phyloP scores from a whole-genome alignment of 2,888 invertebrate species.

The Exephanes ischioxanthus region DNA sequence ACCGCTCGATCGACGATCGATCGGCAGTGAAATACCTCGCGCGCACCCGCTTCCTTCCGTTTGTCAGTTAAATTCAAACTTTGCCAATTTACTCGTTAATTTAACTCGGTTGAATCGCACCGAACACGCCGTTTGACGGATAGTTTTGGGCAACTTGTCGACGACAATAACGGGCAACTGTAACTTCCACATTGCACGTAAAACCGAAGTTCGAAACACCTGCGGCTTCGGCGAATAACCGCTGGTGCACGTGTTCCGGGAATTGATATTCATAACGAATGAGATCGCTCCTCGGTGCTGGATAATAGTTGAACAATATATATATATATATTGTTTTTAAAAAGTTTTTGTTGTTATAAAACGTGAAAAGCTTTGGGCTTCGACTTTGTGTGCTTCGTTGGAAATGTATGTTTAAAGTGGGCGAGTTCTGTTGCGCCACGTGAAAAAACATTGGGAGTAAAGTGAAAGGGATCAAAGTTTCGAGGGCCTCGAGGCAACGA shows the following conservation, averaged over 20 bases:
- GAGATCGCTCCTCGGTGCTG: constrained; percentile 32
- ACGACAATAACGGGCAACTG: constrained; percentile 5
- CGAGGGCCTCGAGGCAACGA: constrained; percentile 14
- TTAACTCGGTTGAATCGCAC: background rate
- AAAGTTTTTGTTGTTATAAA: background rate
- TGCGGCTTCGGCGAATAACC: constrained; percentile 5
- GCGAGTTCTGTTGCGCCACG: background rate
- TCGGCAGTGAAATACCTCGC: constrained; percentile 42
- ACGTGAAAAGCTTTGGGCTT: background rate
- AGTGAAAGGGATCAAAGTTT: constrained; percentile 7
- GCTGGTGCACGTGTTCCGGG: constrained; percentile 38
- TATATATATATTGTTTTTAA: constrained; percentile 6
- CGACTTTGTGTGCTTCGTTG: background rate
- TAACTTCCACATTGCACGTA: background rate
- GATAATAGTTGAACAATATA: constrained; percentile 17
- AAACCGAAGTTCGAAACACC: constrained; percentile 22
- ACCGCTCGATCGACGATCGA: constrained; percentile 62
- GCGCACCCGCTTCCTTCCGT: background rate
- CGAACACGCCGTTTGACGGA: too few relatives aligned
- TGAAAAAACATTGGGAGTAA: background rate
- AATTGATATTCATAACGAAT: constrained; percentile 19
- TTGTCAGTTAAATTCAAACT: background rate
- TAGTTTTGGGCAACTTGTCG: background rate
- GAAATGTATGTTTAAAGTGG: background rate
- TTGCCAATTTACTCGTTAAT: background rate